phyloP scores from a whole-genome alignment of 2,797 vertebrate genomes.

The Pseudochaenichthys georgianus region DNA sequence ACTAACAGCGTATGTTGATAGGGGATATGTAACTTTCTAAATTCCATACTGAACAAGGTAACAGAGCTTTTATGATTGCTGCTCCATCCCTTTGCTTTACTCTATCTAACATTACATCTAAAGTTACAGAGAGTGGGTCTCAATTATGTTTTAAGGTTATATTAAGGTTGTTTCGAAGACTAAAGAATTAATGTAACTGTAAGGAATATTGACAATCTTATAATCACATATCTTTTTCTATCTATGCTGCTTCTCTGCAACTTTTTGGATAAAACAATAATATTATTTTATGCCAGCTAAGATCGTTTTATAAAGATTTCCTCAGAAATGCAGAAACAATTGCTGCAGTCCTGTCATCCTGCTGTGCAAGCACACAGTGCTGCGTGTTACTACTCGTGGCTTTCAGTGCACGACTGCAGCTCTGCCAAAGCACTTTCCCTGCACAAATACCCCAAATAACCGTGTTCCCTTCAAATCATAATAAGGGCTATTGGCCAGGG shows the following conservation, averaged over 20 bases:
- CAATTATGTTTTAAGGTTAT: background rate
- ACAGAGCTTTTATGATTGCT: background rate
- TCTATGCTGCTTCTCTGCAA: background rate
- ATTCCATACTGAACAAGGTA: background rate
- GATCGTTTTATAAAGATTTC: background rate
- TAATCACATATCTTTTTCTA: background rate
- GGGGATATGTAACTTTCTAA: background rate
- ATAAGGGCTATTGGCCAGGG: conserved; percentile 56
- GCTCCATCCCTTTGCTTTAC: background rate
- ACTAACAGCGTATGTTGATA: background rate
- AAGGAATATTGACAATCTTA: background rate
- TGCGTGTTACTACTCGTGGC: conserved; percentile 27
- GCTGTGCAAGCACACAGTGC: conserved; percentile 22
- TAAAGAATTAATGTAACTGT: background rate
- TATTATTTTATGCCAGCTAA: background rate
- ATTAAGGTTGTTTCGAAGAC: background rate
- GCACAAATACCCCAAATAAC: conserved; percentile 65
- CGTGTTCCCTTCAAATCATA: conserved; percentile 58
- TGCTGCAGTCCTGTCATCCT: conserved; percentile 9
- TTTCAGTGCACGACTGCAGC: conserved; percentile 5
- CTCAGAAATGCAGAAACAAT: conserved; percentile 4
- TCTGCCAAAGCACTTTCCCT: conserved; percentile 44
- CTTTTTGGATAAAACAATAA: background rate
- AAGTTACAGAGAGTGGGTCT: background rate
- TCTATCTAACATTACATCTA: background rate